Percentiles rank a stretch among this genome's conserved stretches.
These are phyloP conservation scores for Chrysopa pallens DNA, from an alignment of 1,140 invertebrate genomes.

Conservation along the genomic window DNA sequence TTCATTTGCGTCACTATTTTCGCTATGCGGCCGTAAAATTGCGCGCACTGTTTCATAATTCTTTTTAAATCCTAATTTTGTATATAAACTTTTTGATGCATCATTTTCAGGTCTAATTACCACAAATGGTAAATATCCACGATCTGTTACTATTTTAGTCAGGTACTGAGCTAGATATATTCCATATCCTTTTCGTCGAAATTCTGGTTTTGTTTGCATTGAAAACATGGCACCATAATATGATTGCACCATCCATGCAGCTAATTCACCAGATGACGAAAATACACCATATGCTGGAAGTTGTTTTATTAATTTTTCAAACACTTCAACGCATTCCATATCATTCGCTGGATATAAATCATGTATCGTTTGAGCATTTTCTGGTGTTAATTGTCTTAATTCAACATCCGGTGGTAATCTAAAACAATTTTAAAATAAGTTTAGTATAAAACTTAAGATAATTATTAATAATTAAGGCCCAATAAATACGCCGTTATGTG, in stretches of 20 bases:
- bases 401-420: slow-evolving; percentile 38
- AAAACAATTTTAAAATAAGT: slow-evolving; percentile 15
- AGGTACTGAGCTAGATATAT: slow-evolving; percentile 42
- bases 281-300: slow-evolving; percentile 64
- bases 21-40: slow-evolving; percentile 39
- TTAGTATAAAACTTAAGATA: too few species aligned
- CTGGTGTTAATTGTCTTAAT: slow-evolving; percentile 48
- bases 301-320: slow-evolving; percentile 53
- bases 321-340: slow-evolving; percentile 63
- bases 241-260: slow-evolving; percentile 73
- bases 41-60: slow-evolving; percentile 58
- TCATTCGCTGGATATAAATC: slow-evolving; percentile 69
- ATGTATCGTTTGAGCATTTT: slow-evolving; percentile 62
- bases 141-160: slow-evolving; percentile 32
- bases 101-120: slow-evolving; percentile 73
- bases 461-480: too few species aligned
- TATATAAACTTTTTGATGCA: slow-evolving; percentile 59
- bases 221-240: slow-evolving; percentile 81
- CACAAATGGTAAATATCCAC: slow-evolving; percentile 65
- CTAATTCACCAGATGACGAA: slow-evolving; percentile 39
- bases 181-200: slow-evolving; percentile 58
- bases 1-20: slow-evolving; percentile 10
- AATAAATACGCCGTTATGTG: too few species aligned
- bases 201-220: slow-evolving; percentile 71
- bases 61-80: slow-evolving; percentile 59